Evolutionary conservation across 2,888 invertebrate genomes (phyloP), one percentile per base, ranked within the genome.

Genomic region (Magallana nippona): DNA sequence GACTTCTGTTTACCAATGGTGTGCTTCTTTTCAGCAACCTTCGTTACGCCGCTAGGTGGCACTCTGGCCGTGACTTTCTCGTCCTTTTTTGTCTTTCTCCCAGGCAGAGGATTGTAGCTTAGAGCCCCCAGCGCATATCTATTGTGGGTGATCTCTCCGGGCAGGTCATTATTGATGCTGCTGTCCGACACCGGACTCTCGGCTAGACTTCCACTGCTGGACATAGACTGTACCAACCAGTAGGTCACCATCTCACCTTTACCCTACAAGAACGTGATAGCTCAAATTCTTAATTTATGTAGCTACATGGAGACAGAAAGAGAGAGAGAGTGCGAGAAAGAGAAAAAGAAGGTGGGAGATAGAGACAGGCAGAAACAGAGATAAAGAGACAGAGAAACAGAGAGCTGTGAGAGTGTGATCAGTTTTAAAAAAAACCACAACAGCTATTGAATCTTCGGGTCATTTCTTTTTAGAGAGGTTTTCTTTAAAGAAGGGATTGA

Each of bases 131-230:
- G 22, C 3, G 63, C 63, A 27, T 63, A 63, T 22, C 27, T 63
- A 63, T 63, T 63, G 63, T 63, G 63, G 15, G 63, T 63, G 13
- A 63, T 63, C 22, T 63, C 63, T 27, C 63, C 63, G 10, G 63
- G 63, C 27, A 63, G 63, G 27, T 63, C 63, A 27, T 22, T 15
- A 27, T 22, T 63, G 63, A 32, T 32, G 32, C 63, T 63, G 13
- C 63, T 63, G 63, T 63, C 27, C 10, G 63, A 63, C 13, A 63
- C 27, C 11, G 63, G 63, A 13, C 63, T 63, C 22, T 63, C 22
- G 22, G 63, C 27, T 15, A 63, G 15, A 27, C 27, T 63, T 63
- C 27, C 63, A 0, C 13, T 15, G 27, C 63, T 63, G 11, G 63
- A 63, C 13, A 27, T 11, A 13, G 22, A 63, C 5, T 27, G 27